Base-by-base conservation (phyloP, 2,888 invertebrate genomes). In the Gymnosoma rotundatum region DNA sequence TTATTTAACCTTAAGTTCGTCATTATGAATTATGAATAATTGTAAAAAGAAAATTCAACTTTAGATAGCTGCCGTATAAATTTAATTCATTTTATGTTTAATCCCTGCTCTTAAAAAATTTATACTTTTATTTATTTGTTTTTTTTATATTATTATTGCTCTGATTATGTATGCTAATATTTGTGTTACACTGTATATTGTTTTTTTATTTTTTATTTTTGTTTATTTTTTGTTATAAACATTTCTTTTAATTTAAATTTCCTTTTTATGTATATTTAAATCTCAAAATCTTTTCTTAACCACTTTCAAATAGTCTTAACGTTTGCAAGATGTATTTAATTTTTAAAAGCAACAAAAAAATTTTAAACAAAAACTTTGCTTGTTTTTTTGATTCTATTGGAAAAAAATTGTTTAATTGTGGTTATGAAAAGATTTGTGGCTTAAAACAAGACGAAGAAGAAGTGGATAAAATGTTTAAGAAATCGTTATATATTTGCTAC, bases 391-490 rank as follows among this genome's bases (percentile, higher is more conserved):
- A 38, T 76, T 25, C n/a, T 45, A 60, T 36, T 52, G 32, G 6
- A 50, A 72, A 78, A n/a, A 74, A 61, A 54, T 20, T 81, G 54
- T 66, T 81, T 81, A 84, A 84, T 84, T 84, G 84, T 84, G 81
- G 84, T 81, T 81, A 70, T 70, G 78, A 75, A 84, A 81, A 81
- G 84, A 84, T 84, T 84, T 84, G 84, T 74, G 84, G 81, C 78
- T 74, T 56, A 36, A 21, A 70, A 66, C 50, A 72, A 38, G 10
- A 72, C 20, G 9, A 32, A 45, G 50, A 18, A 21, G 14, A 42
- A 42, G 42, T 1, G 12, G 42, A 42, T 72, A 25, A 20, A 36
- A 56, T 64, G 14, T 36, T 36, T 50, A 56, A 4, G 9, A 58
- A 56, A 56, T 20, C 12, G 16, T 25, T 25, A 58, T 8, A 74